Conservation (phyloP, 2,888 invertebrate species). For the Cerastoderma edule region DNA sequence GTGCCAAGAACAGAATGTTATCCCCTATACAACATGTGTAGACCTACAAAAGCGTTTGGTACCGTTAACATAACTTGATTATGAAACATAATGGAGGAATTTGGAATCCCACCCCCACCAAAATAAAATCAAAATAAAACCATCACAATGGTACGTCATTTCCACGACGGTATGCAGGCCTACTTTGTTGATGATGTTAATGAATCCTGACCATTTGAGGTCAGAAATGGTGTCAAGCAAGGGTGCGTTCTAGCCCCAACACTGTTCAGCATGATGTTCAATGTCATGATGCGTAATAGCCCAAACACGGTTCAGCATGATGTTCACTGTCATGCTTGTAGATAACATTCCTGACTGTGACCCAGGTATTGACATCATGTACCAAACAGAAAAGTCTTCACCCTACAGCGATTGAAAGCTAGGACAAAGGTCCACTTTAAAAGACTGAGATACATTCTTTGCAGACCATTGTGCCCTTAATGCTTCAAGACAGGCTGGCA, state of each 20-base stretch:
- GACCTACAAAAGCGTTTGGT: conserved; percentile 8
- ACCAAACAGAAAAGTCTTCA: background rate
- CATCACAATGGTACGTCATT: conserved; percentile 4
- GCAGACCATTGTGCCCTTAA: background rate
- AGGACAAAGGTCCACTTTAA: too few relatives aligned
- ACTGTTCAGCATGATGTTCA: too few relatives aligned
- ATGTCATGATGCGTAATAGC: too few relatives aligned
- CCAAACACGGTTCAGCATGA: background rate
- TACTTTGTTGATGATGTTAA: conserved; percentile 14
- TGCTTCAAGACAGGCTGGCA: background rate
- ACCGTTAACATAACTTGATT: background rate
- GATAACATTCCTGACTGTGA: background rate
- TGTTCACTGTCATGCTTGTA: background rate
- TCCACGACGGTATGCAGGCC: conserved; percentile 19
- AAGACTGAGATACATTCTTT: too few relatives aligned
- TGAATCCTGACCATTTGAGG: conserved; percentile 7
- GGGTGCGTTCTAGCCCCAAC: too few relatives aligned
- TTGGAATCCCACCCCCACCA: background rate
- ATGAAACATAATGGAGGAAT: conserved; percentile 6
- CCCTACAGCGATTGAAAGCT: too few relatives aligned
- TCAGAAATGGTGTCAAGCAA: conserved; percentile 4
- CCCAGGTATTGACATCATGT: conserved; percentile 9
- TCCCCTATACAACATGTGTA: too few relatives aligned
- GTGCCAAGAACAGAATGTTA: too few relatives aligned
- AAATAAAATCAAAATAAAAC: too few relatives aligned